Evolutionary conservation across 2,113 vertebrate species (phyloP), one percentile per base, ranked within the genome.

Genomic region (Gymnocephalus cernua): DNA sequence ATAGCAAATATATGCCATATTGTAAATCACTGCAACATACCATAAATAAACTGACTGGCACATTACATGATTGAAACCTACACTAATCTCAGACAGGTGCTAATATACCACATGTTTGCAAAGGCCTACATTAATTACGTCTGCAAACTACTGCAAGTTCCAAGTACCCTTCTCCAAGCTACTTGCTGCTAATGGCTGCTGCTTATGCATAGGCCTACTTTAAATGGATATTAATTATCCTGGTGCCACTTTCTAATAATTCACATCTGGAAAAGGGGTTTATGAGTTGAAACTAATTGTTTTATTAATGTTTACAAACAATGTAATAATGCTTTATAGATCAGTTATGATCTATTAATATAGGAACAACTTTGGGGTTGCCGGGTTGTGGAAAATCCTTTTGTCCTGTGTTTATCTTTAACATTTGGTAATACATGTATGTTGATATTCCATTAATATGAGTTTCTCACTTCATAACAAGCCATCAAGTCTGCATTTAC

Each of bases 31-130:
- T 45, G 35, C 32, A 27, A 16, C 32, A 41, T 27, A 41, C 38
- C 10, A 10, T 11, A 21, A 61, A 38, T 11, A 25, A 53, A 66
- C 25, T 47, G 48, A 63, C 38, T 7, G 25, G 62, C 23, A 15
- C 47, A 4, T 51, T 6, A 23, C 48, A 71, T 71, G 58, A 79
- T 9, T 67, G 35, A 45, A 64, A 57, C 3, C 50, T 29, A 50
- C 59, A 18, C 29, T 71, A 11, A 65, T 44, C 51, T 53, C 74
- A 44, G 32, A 53, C 32, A 70, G 66, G 23, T 53, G 79, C 14
- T 81, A 11, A 76, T 56, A 44, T 13, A 29, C 65, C 51, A 70
- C 29, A 29, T 19, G 44, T 63, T 61, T 69, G 64, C 64, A 75
- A 56, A 41, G 38, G 38, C 10, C 38, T 41, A 63, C 8, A 75